Evolutionary conservation across 30 jellyfish, hydroid and myxozoan species (phyloP), one percentile per base, ranked within the genome.

Genomic region (Aurelia aurita): DNA sequence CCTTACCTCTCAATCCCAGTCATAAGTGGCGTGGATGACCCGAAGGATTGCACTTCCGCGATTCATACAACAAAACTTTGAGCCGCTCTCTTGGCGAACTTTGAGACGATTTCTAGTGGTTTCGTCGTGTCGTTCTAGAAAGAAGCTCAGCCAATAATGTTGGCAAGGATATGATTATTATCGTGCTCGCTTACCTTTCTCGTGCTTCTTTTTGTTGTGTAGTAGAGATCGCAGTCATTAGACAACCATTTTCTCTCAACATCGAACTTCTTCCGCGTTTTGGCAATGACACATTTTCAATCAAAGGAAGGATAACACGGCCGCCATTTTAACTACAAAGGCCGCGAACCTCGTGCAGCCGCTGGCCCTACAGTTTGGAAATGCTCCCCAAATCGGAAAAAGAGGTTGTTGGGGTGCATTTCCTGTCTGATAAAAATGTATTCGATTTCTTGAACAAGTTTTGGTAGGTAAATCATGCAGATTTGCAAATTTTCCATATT

Each of bases 261-360:
- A 39, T 14, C 51, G 77, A 81, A 81, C 91, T 81, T 81, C 91
- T 81, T 81, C 91, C 91, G 91, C 91, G 91, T 81, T 81, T 68
- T 26, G 69, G 59, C 59, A 35, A 57, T 44, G 63, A 39, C 74
- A 14, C 26, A 32, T 78, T 55, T 15, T 23, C 51, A 39, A 39
- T 39, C 51, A 39, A 39, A 39, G 51, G 51, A 39, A 39, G 51
- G 51, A 39, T 39, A 39, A 39, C 15, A 39, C 51, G 51, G 51
- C 51, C 51, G 51, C 51, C 51, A 39, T 39, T 0, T 8, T 39
- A 4, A 9, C 7, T 39, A 8, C 51, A 39, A 39, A 39, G 51
- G 51, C 51, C 51, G 51, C 15, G 9, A 39, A 59, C 89, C 54
- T 47, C 58, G 27, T 28, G 21, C 44, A 19, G 80, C 71, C 47